Base-by-base conservation (phyloP, 2,113 vertebrate species). In the Salvator merianae region DNA sequence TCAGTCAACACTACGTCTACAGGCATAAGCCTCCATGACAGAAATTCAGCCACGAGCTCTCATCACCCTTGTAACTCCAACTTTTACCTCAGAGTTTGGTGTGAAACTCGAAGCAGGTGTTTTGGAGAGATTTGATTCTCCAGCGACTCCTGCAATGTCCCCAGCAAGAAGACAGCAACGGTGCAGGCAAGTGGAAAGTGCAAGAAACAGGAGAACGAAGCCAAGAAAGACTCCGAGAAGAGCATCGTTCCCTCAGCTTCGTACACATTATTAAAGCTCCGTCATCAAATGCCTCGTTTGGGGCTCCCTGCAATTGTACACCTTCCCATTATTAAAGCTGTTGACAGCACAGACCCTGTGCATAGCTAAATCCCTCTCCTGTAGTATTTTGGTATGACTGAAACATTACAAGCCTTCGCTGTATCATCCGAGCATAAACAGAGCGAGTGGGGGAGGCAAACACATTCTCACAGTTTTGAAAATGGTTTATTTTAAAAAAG, bases 1-100 rank as follows among this genome's bases (percentile, higher is more conserved):
- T 96, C 96, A 96, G 89, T 97, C 96, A 97, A 94, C 94, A 72
- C 85, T 91, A 92, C 92, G 84, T 88, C 94, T 89, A 87, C 47
- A 93, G 86, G 85, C 79, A 83, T 70, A 90, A 92, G 87, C 90
- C 88, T 94, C 86, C 84, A 92, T 78, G 91, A 88, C 47, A 85
- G 65, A 91, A 85, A 66, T 87, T 77, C 36, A 88, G 81, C 66
- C 72, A 81, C 72, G 32, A 91, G 79, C 85, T 94, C 83, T 88
- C 81, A 84, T 80, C 88, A 83, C 72, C 90, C 91, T 88, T 90
- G 34, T 83, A 82, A 74, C 81, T 91, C 91, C 53, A 70, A 30
- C 3, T 6, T 36, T 87, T 91, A 76, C 66, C 86, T 89, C 77
- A 74, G 79, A 88, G 32, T 59, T 74, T 88, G 83, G 18, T 32